Evolutionary conservation across 2,113 vertebrate genomes (phyloP), one percentile per base, ranked within the genome.

Genomic region (Sminthopsis crassicaudata): DNA sequence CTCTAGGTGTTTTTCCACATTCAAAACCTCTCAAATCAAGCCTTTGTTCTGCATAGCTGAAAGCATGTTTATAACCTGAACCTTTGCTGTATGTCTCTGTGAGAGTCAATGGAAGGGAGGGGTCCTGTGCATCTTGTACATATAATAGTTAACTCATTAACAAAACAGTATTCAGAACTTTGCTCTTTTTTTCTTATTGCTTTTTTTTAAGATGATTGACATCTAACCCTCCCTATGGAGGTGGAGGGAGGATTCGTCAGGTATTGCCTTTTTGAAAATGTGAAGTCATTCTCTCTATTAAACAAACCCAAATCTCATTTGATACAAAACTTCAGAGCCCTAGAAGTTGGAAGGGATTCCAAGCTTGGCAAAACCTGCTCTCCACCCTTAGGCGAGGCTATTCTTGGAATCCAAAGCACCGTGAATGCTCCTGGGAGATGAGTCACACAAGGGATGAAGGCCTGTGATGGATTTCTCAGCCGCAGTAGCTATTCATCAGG

Each of bases 281-380:
- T 84, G 76, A 52, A n/a, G 90, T 96, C 97, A 98, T 96, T 95
- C 91, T 95, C 95, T 93, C 97, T 76, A 23, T 97, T 97, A 92
- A 96, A 95, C 96, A 95, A 97, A 96, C 95, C 96, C 94, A 95
- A 95, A 97, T 95, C 97, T 97, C 97, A 91, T 95, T 97, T 96
- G 96, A 96, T 93, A 90, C 95, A 94, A 36, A 96, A 95, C 95
- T 97, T 97, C 94, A 97, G 96, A 98, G 95, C 93, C 95, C 96
- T 93, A 94, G 92, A 94, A 97, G 97, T 97, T 98, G 97, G 98
- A 97, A 97, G 97, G 97, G 96, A 97, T 97, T 97, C 97, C 97
- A 3, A 93, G 97, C 97, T 96, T 96, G 95, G 96, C 96, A 90
- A 51, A 90, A 90, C 48, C 12, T 90, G 48, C 46, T 90, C 89